A percentile compares a stretch with the other conserved stretches of the same genome.
Conservation (phyloP, 1,140 invertebrate species). For the Brachionus paranguensis region DNA sequence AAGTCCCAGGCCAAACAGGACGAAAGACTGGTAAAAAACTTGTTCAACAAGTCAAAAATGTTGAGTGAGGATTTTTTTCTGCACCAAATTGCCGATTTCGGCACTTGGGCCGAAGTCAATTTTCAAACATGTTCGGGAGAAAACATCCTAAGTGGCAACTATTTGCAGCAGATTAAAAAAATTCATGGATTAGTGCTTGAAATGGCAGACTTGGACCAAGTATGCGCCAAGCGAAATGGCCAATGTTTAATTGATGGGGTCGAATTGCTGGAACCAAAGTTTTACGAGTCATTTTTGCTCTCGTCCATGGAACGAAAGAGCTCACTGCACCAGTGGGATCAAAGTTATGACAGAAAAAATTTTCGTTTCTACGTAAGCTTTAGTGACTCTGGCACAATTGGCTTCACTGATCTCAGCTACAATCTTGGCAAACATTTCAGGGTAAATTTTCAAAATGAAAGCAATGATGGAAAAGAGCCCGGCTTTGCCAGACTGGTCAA, state of each 20-base stretch:
- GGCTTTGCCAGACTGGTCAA: not conserved
- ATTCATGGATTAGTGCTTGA: not conserved
- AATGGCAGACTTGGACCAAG: not conserved
- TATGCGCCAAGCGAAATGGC: not conserved
- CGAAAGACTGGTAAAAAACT: not conserved
- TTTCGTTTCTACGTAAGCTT: not conserved
- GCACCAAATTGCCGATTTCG: slow-evolving; percentile 17
- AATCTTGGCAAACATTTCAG: slow-evolving; percentile 30
- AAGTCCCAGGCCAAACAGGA: not conserved
- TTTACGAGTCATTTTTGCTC: not conserved
- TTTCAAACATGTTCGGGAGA: not conserved
- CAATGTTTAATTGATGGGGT: slow-evolving; percentile 17
- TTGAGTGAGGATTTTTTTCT: slow-evolving; percentile 21
- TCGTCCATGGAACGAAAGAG: not conserved
- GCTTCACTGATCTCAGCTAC: slow-evolving; percentile 23
- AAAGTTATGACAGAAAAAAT: slow-evolving; percentile 12
- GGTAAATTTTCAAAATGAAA: slow-evolving; percentile 25
- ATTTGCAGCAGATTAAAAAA: not conserved
- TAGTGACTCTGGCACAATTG: not conserved
- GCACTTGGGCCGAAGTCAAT: slow-evolving; percentile 34
- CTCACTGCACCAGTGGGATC: not conserved
- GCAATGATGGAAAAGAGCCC: not conserved
- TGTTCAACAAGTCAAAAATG: not conserved
- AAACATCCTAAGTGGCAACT: not conserved
- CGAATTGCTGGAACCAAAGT: not conserved